Percentiles rank a stretch among this genome's conserved stretches.
phyloP scores from a whole-genome alignment of 2,888 invertebrate species.

The Drosophila emarginata region DNA sequence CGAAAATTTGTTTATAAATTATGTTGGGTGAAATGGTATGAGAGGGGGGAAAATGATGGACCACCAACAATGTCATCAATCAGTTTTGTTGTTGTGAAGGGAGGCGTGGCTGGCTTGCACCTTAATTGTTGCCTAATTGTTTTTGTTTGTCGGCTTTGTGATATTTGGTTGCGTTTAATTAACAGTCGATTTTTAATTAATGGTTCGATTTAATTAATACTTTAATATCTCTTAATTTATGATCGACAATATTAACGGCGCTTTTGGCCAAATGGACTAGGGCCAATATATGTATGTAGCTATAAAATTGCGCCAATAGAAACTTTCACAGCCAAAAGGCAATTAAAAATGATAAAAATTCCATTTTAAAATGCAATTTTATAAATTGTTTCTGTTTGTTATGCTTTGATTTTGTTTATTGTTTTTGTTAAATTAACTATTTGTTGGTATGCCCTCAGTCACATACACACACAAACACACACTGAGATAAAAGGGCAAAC shows the following conservation, averaged over 20 bases:
- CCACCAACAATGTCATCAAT: conserved; percentile 57
- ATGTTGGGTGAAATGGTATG: background rate
- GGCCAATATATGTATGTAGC: conserved; percentile 16
- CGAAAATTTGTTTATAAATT: background rate
- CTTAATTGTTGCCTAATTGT: conserved; percentile 70
- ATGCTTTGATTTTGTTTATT: conserved; percentile 35
- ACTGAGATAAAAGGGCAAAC: conserved; percentile 9
- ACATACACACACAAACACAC: background rate
- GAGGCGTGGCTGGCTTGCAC: conserved; percentile 53
- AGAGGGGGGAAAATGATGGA: background rate
- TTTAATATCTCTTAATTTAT: conserved; percentile 61
- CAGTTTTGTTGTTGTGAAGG: conserved; percentile 35
- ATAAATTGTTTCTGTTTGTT: conserved; percentile 20
- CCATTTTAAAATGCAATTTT: conserved; percentile 21
- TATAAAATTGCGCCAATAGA: conserved; percentile 3
- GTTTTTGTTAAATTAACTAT: conserved; percentile 46
- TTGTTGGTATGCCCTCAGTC: conserved; percentile 32
- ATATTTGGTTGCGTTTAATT: conserved; percentile 54
- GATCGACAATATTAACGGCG: conserved; percentile 40
- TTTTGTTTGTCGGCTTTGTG: conserved; percentile 54
- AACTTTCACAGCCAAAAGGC: conserved; percentile 60
- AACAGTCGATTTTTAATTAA: conserved; percentile 63
- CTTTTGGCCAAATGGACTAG: background rate
- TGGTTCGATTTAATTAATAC: conserved; percentile 62
- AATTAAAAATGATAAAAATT: conserved; percentile 1